These are phyloP conservation scores for Rhea pennata DNA, from an alignment of 2,113 vertebrate genomes.

Conservation along the genomic window DNA sequence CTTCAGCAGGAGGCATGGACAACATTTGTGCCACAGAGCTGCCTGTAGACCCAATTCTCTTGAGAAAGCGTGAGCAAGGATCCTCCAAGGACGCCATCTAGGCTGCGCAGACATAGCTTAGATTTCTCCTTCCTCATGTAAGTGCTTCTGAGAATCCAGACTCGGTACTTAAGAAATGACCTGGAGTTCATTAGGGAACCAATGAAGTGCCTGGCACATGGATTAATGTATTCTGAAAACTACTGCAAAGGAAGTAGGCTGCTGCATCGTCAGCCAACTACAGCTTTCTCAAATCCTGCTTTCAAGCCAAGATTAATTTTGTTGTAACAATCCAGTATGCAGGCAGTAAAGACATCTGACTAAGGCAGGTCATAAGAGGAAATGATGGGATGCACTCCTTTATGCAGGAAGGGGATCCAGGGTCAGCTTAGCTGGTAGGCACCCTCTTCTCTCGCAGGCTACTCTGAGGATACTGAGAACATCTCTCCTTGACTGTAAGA, in stretches of 20 bases:
- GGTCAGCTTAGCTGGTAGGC: background rate
- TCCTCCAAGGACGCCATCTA: background rate
- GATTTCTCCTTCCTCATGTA: background rate
- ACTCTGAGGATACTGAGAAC: background rate
- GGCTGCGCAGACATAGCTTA: background rate
- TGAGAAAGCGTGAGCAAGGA: background rate
- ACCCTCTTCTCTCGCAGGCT: background rate
- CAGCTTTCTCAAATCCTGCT: constrained; percentile 34
- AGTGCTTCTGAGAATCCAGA: constrained; percentile 36
- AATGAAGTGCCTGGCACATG: constrained; percentile 20
- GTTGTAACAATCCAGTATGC: background rate
- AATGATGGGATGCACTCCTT: background rate
- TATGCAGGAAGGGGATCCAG: background rate
- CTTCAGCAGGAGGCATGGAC: background rate
- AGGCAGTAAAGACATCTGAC: background rate
- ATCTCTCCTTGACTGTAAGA: background rate
- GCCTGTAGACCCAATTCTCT: background rate
- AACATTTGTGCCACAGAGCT: background rate
- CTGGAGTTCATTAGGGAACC: constrained; percentile 35
- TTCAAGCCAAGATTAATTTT: background rate
- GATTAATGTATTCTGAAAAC: constrained; percentile 58
- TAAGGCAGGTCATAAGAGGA: background rate
- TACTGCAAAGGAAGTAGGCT: constrained; percentile 20
- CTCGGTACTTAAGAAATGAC: constrained; percentile 25
- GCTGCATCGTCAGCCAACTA: constrained; percentile 51